phyloP scores from a whole-genome alignment of 2,113 vertebrate species.

The Callithrix jacchus region DNA sequence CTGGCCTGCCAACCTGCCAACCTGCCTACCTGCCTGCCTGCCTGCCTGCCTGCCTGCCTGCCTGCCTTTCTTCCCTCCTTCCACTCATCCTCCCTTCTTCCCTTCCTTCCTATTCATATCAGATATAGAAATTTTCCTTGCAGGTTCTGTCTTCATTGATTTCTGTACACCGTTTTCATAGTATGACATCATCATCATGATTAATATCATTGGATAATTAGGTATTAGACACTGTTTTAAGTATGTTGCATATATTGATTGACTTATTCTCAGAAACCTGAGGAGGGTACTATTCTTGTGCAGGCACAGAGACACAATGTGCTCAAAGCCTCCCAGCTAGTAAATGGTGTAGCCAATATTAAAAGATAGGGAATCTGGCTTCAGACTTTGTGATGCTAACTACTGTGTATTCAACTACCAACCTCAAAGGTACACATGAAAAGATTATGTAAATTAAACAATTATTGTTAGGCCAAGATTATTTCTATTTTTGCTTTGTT shows the following conservation, averaged over 20 bases:
- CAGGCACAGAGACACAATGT: not conserved
- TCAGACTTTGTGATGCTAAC: not conserved
- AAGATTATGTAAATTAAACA: not conserved
- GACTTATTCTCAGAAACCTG: not conserved
- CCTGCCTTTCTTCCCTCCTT: not conserved
- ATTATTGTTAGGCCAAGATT: not conserved
- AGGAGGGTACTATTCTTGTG: not conserved
- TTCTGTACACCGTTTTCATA: not conserved
- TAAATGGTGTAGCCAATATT: not conserved
- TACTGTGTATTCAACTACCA: not conserved
- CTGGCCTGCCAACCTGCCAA: not conserved
- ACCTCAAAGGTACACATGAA: not conserved
- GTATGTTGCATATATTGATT: not conserved
- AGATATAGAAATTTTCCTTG: slow-evolving; percentile 1
- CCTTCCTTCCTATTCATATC: not conserved
- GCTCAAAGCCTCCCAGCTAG: not conserved
- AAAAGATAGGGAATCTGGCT: not conserved
- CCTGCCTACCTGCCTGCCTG: too few relatives aligned
- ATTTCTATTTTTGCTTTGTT: not conserved
- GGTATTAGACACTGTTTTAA: not conserved
- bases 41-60: not conserved
- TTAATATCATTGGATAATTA: not conserved
- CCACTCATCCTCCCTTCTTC: not conserved
- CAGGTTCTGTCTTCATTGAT: not conserved
- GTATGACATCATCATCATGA: not conserved